These are phyloP conservation scores for Platanista minor DNA, from an alignment of 2,113 vertebrate species.

Conservation along the genomic window DNA sequence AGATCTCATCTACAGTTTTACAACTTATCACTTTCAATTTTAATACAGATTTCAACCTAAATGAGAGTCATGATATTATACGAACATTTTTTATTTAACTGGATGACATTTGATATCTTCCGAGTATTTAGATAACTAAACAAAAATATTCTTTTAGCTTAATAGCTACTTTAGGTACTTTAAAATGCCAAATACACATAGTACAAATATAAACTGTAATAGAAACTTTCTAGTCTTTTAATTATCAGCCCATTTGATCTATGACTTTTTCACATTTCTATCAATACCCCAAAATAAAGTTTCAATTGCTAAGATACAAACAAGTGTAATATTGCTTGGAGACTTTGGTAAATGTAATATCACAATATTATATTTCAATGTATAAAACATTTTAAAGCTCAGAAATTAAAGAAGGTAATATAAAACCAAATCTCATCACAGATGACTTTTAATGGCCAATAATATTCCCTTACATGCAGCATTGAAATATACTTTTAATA, in stretches of 20 bases:
- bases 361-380: neutral
- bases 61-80: constrained; percentile 27
- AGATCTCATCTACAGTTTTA: constrained; percentile 47
- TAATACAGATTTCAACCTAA: constrained; percentile 58
- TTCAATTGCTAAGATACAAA: neutral
- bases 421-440: constrained; percentile 8
- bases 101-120: neutral
- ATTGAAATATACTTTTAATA: neutral
- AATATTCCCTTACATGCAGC: neutral
- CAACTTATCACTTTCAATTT: constrained; percentile 59
- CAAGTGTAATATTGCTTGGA: neutral
- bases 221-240: neutral
- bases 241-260: neutral
- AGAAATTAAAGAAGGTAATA: neutral
- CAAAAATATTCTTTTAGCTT: constrained; percentile 9
- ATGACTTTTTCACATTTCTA: constrained; percentile 1
- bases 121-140: neutral
- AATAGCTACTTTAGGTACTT: neutral
- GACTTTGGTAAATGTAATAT: neutral
- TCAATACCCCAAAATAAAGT: constrained; percentile 11
- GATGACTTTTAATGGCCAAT: neutral
- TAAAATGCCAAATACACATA: constrained; percentile 12
- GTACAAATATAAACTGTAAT: neutral
- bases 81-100: constrained; percentile 40
- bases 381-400: constrained; percentile 26